Evolutionary conservation across 2,113 vertebrate species (phyloP), one percentile per base, ranked within the genome.

Genomic region (Thymallus thymallus): DNA sequence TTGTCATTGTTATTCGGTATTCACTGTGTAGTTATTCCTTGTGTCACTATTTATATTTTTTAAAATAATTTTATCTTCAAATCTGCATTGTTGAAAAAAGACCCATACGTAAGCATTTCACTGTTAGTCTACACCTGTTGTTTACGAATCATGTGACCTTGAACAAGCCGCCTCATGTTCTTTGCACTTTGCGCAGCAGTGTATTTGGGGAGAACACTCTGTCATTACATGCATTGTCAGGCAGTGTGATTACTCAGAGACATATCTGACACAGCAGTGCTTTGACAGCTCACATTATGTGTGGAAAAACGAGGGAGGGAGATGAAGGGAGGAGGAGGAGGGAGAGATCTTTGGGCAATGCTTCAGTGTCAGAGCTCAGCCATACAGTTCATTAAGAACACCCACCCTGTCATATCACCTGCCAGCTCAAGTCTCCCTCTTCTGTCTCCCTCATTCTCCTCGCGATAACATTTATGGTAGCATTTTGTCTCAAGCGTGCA

Each of bases 191-290:
- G 60, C 32, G 13, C 24, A 32, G 46, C 22, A 3, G n/a, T 61
- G 56, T 60, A 45, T 62, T 12, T 70, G 7, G n/a, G 41, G 20
- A 32, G 45, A 75, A 58, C 20, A 32, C 29, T 60, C 14, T 32
- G 45, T 67, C 46, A 60, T 67, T 72, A 67, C 60, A 73, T 32
- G 65, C 26, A 32, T 29, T 66, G 61, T 62, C 45, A 13, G 22
- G 20, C 18, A 22, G 13, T n/a, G 29, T 45, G 29, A 64, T 77
- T 45, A 72, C 65, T 77, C 64, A 68, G 41, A 45, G 35, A 63
- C 32, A 18, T 41, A 41, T 41, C 35, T 26, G 24, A 26, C 48
- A 26, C 45, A 16, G 72, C 72, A 51, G n/a, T 16, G 23, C 26
- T 26, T 26, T 51, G 45, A 74, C 63, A 30, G 41, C 22, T 55